A percentile compares a stretch with the other conserved stretches of the same genome.
Evolutionary conservation across 2,888 invertebrate species (phyloP).

Genomic region (Drosophila quinaria): DNA sequence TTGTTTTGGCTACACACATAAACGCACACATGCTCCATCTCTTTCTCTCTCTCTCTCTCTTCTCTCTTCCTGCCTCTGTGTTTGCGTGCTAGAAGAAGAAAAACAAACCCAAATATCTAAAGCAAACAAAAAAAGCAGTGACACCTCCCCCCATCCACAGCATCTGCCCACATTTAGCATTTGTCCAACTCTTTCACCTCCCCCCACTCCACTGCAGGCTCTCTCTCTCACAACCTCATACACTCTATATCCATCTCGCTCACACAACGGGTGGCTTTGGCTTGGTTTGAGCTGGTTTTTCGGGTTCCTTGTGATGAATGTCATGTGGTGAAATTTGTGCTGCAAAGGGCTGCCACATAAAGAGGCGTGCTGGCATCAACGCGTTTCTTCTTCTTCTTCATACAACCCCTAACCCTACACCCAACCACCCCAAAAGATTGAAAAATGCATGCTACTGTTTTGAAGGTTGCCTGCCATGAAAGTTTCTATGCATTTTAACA

Average conservation of each 20-base stretch:
- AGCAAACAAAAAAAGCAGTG: slow-evolving; percentile 60
- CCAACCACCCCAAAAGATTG: slow-evolving; percentile 48
- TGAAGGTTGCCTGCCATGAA: slow-evolving; percentile 70
- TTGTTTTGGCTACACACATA: slow-evolving; percentile 73
- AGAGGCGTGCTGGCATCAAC: slow-evolving; percentile 32
- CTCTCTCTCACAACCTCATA: not conserved
- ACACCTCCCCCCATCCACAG: slow-evolving; percentile 41
- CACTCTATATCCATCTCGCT: not conserved
- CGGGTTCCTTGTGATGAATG: slow-evolving; percentile 73
- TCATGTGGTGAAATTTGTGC: slow-evolving; percentile 79
- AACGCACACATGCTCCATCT: slow-evolving; percentile 15
- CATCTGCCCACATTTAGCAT: slow-evolving; percentile 29
- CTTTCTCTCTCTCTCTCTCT: slow-evolving; percentile 21
- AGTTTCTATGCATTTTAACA: slow-evolving; percentile 56
- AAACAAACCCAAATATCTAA: slow-evolving; percentile 76
- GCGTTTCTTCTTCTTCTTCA: slow-evolving; percentile 23
- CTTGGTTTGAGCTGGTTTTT: slow-evolving; percentile 31
- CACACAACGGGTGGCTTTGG: slow-evolving; percentile 47
- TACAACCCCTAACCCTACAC: no score
- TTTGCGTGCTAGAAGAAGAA: slow-evolving; percentile 43
- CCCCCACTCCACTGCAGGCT: not conserved
- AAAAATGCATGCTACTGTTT: slow-evolving; percentile 80
- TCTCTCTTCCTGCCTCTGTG: not conserved
- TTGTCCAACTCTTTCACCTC: slow-evolving; percentile 4
- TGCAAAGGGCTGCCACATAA: slow-evolving; percentile 49